Conservation (phyloP, 2,888 invertebrate species). For the Lobophora halterata region DNA sequence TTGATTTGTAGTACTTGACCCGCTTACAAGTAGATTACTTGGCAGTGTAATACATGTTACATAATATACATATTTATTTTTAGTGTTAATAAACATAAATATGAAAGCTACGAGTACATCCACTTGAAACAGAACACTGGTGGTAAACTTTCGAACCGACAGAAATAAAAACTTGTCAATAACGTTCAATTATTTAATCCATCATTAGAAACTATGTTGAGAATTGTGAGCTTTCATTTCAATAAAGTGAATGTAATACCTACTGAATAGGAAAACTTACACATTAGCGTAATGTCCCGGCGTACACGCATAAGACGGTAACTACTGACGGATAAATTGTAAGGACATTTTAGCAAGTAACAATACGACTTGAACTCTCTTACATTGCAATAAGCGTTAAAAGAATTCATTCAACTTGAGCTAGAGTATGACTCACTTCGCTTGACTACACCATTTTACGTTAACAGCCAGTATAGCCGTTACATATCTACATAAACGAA, state of each 20-base stretch:
- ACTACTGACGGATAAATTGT: slow-evolving; percentile 17
- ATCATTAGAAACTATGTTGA: too few species aligned
- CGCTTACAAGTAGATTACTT: slow-evolving; percentile 27
- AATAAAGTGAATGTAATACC: too few species aligned
- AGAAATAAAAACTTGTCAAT: too few species aligned
- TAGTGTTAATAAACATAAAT: too few species aligned
- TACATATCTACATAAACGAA: slow-evolving; percentile 19
- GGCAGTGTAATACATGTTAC: background rate
- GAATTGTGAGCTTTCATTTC: too few species aligned
- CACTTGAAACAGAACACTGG: too few species aligned
- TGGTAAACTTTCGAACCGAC: too few species aligned
- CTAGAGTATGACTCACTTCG: slow-evolving; percentile 29
- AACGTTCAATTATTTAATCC: too few species aligned
- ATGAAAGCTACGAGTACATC: too few species aligned
- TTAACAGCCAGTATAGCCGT: slow-evolving; percentile 29
- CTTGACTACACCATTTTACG: slow-evolving; percentile 28
- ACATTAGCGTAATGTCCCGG: slow-evolving; percentile 28
- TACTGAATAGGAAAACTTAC: too few species aligned
- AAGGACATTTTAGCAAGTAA: slow-evolving; percentile 18
- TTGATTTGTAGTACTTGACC: slow-evolving; percentile 42
- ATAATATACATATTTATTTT: slow-evolving; percentile 4
- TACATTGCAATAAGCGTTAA: slow-evolving; percentile 23
- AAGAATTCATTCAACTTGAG: slow-evolving; percentile 14
- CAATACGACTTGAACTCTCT: slow-evolving; percentile 19
- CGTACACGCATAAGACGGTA: slow-evolving; percentile 13